Evolutionary conservation across 2,113 vertebrate species (phyloP).

Genomic region (Dinomys branickii): DNA sequence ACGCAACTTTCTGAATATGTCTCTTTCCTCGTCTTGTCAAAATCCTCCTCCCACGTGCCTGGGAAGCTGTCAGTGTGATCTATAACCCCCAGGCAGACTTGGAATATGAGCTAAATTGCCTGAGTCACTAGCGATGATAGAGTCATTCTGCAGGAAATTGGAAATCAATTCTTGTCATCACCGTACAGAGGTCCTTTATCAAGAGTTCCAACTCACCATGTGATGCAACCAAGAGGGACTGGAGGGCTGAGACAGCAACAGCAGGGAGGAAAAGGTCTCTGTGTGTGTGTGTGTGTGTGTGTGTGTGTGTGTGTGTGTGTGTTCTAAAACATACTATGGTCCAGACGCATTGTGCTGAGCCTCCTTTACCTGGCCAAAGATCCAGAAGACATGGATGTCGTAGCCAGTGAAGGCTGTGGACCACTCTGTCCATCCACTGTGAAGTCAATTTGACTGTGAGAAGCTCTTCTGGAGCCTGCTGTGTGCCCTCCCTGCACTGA

Average conservation of each 20-base stretch:
- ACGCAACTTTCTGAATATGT: slow-evolving; percentile 80
- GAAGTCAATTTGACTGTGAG: neutral
- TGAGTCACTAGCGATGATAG: slow-evolving; percentile 92
- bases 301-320: neutral
- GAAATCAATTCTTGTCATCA: slow-evolving; percentile 98
- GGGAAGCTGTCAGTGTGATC: slow-evolving; percentile 93
- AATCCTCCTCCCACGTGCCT: slow-evolving; percentile 86
- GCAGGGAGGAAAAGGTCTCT: neutral
- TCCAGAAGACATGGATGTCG: neutral
- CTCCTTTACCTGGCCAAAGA: neutral
- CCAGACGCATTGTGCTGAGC: neutral
- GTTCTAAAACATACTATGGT: neutral
- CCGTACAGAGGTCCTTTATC: slow-evolving; percentile 90
- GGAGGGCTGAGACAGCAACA: slow-evolving; percentile 66
- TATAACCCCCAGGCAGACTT: slow-evolving; percentile 87
- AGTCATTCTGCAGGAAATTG: slow-evolving; percentile 96
- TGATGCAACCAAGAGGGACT: slow-evolving; percentile 77
- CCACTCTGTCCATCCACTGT: accelerated
- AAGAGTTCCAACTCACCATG: slow-evolving; percentile 85
- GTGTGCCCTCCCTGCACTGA: neutral
- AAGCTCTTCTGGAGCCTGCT: neutral
- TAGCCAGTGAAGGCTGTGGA: neutral
- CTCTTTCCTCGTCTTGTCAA: slow-evolving; percentile 86
- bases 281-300: too few species aligned
- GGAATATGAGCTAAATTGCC: slow-evolving; percentile 93